These are phyloP conservation scores for Trialeurodes vaporariorum DNA, from an alignment of 1,140 invertebrate genomes.

Conservation along the genomic window DNA sequence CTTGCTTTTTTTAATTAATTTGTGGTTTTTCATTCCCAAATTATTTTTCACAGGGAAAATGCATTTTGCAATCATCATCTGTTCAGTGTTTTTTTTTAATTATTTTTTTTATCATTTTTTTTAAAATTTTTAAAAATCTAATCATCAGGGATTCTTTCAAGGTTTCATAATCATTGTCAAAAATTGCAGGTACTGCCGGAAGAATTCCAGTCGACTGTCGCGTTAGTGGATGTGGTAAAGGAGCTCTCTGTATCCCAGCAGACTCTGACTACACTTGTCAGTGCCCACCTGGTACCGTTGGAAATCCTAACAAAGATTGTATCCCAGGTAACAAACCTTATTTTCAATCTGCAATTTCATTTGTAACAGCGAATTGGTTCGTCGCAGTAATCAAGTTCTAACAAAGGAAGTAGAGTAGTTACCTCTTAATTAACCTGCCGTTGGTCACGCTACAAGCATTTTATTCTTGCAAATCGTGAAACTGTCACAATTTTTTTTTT, in stretches of 20 bases:
- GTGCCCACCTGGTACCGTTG: slow-evolving; percentile 60
- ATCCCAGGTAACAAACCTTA: slow-evolving; percentile 55
- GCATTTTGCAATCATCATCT: too few relatives aligned
- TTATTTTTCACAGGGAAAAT: too few relatives aligned
- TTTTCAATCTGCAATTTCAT: not conserved
- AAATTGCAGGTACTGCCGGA: slow-evolving; percentile 45
- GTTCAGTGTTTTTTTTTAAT: too few relatives aligned
- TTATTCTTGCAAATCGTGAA: too few relatives aligned
- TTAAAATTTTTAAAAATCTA: not conserved
- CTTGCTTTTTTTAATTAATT: too few relatives aligned
- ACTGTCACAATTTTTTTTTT: too few relatives aligned
- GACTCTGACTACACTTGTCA: slow-evolving; percentile 60
- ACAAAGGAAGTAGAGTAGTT: too few relatives aligned
- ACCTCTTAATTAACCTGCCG: too few relatives aligned
- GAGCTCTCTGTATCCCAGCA: slow-evolving; percentile 68
- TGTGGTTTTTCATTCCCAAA: too few relatives aligned
- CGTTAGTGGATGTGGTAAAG: slow-evolving; percentile 65
- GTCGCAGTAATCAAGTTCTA: too few relatives aligned
- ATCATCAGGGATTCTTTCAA: not conserved
- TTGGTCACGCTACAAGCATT: too few relatives aligned
- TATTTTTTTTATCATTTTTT: not conserved
- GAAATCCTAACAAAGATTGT: slow-evolving; percentile 60
- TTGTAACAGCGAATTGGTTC: too few relatives aligned
- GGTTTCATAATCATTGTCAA: not conserved
- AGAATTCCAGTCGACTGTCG: slow-evolving; percentile 60